Evolutionary conservation across 1,140 invertebrate species (phyloP).

Genomic region (Drosophila funebris): DNA sequence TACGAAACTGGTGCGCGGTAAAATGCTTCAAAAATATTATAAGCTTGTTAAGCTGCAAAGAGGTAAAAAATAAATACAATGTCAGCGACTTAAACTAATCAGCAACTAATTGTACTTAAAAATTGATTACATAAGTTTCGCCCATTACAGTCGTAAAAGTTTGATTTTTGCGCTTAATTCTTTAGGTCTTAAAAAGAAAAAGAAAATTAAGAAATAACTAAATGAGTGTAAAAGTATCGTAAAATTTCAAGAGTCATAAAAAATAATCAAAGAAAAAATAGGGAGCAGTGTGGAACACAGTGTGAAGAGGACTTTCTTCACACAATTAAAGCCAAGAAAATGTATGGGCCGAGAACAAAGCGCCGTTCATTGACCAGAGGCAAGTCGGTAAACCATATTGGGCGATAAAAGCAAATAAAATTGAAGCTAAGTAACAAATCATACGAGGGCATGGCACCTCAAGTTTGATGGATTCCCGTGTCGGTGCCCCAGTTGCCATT

Average conservation of each 20-base stretch:
- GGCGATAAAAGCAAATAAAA: conserved; percentile 61
- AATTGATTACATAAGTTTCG: conserved; percentile 56
- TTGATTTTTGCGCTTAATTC: conserved; percentile 10
- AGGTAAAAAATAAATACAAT: conserved; percentile 40
- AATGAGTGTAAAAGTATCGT: conserved; percentile 49
- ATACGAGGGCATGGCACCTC: conserved; percentile 34
- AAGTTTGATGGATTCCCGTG: conserved; percentile 42
- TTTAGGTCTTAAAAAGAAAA: conserved; percentile 20
- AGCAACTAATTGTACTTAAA: conserved; percentile 60
- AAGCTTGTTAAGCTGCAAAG: conserved; percentile 17
- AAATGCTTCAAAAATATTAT: conserved; percentile 11
- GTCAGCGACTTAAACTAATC: conserved; percentile 58
- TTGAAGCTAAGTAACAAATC: conserved; percentile 49
- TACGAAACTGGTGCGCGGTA: conserved; percentile 44
- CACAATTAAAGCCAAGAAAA: conserved; percentile 43
- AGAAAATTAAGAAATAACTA: conserved; percentile 38
- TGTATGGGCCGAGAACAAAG: conserved; percentile 40
- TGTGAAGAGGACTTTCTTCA: conserved; percentile 14
- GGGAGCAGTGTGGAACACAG: background rate
- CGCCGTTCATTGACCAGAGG: conserved; percentile 28
- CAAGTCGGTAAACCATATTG: conserved; percentile 60
- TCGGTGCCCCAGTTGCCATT: background rate
- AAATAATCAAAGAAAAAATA: conserved; percentile 61
- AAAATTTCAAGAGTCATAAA: conserved; percentile 70
- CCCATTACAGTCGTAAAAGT: too few species aligned